Base-by-base conservation (phyloP, 2,888 invertebrate genomes). In the Troglohyphantes excavatus region DNA sequence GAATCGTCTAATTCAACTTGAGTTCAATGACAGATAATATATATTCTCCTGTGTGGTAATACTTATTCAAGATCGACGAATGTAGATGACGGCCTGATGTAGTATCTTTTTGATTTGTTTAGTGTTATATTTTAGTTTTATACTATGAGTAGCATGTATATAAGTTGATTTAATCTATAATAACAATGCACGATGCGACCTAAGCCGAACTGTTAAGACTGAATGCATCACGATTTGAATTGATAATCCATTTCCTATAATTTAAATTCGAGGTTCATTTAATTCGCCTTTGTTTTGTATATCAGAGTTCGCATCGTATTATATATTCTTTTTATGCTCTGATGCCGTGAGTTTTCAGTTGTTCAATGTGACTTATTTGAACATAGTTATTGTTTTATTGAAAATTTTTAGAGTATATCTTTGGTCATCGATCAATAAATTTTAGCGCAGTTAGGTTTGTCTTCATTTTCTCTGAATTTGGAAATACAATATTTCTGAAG, bases 11-110 rank as follows among this genome's bases (percentile, higher is more conserved):
- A 53, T n/a, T n/a, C 53, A 53, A n/a, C 13, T 53, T 17, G 53
- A 53, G 53, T 53, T 53, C 53, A 53, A 53, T 53, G 53, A 53
- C 53, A 53, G 53, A 53, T 53, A 53, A 53, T 53, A 53, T n/a
- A n/a, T 13, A 17, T 53, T 53, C 53, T 53, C 53, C 9, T 53
- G 53, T 53, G 11, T 46, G 17, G 17, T 46, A 53, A 13, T 53
- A 53, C 53, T 53, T 33, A 33, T 33, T 6, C 3, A 9, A 9
- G 33, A 33, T 33, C 33, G 9, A 6, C 53, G 17, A 53, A 53
- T 53, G 17, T 53, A 53, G n/a, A 53, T 53, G 9, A 53, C n/a
- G 53, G n/a, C 1, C 53, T 53, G 53, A 53, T n/a, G n/a, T 17
- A 53, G 53, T 53, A n/a, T 2, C n/a, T 7, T 13, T 53, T 53